Conservation (phyloP, 2,797 vertebrate genomes). For the Dendrocincla fuliginosa region DNA sequence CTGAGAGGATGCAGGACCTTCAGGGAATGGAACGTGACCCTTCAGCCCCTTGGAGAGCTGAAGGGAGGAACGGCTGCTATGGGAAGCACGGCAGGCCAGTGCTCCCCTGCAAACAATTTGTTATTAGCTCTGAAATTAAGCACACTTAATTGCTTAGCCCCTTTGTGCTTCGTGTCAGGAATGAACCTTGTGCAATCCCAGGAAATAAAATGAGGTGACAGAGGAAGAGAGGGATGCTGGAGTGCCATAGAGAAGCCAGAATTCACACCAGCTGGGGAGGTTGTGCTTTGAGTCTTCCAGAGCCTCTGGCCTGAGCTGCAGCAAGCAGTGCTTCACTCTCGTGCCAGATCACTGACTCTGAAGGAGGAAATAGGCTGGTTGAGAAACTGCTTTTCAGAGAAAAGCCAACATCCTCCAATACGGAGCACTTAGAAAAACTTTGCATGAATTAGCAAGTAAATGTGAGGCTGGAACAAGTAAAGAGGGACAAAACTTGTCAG, state of each 20-base stretch:
- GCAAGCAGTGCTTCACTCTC: background rate
- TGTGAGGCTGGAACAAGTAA: slow-evolving; percentile 44
- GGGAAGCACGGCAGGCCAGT: background rate
- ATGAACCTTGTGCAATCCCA: background rate
- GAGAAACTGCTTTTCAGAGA: slow-evolving; percentile 9
- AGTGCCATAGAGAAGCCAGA: background rate
- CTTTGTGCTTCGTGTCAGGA: background rate
- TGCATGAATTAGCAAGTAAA: slow-evolving; percentile 63
- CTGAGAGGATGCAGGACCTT: background rate
- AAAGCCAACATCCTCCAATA: slow-evolving; percentile 38
- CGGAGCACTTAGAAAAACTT: slow-evolving; percentile 41
- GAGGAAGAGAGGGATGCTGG: background rate
- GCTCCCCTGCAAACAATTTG: background rate
- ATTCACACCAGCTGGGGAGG: background rate
- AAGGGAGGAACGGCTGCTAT: rapidly evolving
- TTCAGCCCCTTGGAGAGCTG: background rate
- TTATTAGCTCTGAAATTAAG: background rate
- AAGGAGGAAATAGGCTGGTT: slow-evolving; percentile 23
- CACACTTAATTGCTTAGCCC: background rate
- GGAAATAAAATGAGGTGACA: background rate
- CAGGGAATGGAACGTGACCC: background rate
- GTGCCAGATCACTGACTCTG: background rate
- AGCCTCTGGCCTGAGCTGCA: background rate
- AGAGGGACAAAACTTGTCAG: slow-evolving; percentile 52
- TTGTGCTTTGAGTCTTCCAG: background rate